Base-by-base conservation (phyloP, 2,888 invertebrate genomes). In the Eulithis testata region DNA sequence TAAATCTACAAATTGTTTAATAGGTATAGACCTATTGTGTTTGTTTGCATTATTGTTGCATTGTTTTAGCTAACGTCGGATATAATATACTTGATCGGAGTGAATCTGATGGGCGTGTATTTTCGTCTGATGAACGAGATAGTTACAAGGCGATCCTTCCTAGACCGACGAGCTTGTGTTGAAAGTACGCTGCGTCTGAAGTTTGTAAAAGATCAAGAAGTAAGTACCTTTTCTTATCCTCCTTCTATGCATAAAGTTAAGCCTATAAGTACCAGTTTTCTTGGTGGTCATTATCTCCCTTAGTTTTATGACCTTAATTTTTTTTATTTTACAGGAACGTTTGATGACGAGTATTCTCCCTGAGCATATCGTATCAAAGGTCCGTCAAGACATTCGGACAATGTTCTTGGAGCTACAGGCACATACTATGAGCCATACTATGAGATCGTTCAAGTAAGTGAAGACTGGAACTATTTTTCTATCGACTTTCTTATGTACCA, bases 121-220 rank as follows among this genome's bases (percentile, higher is more conserved):
- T 97, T 97, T 86, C 95, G 97, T 61, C 95, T 97, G 74, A 95
- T 98, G 94, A 97, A 97, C 71, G 98, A 98, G 89, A 96, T 98
- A 53, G 96, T 97, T 14, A 96, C 97, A 70, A 93, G 98, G 68
- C 94, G 97, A 69, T 97, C 98, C 1, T 98, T 98, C 84, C 91
- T 98, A 63, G 98, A 98, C 82, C 94, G 97, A 45, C 91, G 98
- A 68, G 97, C 96, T 47, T 97, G 96, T 79, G 96, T 98, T 14
- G 97, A 98, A 85, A 96, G 97, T 60, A 98, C 97, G 56, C 91
- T 97, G 53, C 94, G 97, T 75, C 89, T 98, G 27, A 96, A 96
- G 73, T 96, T 96, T 82, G 97, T 97, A 69, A 96, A 97, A 80
- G 96, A 97, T 76, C 97, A 98, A 91, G 98, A 98, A 94, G 92